These are phyloP conservation scores for Hydrozoanthus gracilis DNA, from an alignment of 92 coral and sea anemone genomes.

Conservation along the genomic window DNA sequence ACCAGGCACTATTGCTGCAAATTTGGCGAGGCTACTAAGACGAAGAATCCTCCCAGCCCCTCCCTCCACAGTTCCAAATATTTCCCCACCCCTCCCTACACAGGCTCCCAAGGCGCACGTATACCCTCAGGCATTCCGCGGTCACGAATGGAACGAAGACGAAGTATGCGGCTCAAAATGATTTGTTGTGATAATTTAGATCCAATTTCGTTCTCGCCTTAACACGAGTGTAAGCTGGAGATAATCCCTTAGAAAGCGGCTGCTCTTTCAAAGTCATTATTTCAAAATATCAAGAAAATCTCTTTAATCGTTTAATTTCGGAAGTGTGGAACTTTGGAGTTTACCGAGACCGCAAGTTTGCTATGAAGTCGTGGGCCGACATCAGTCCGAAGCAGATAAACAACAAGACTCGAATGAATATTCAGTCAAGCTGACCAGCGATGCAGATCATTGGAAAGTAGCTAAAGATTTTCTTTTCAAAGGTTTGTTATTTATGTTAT, in stretches of 20 bases:
- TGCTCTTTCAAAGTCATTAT: constrained; percentile 16
- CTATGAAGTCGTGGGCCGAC: background rate
- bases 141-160: constrained; percentile 52
- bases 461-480: background rate
- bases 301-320: background rate
- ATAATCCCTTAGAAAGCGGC: constrained; percentile 39
- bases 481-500: constrained; percentile 12
- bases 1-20: too few relatives aligned
- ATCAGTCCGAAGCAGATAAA: background rate
- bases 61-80: too few relatives aligned
- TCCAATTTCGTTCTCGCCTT: constrained; percentile 34
- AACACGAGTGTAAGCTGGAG: constrained; percentile 33
- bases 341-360: background rate
- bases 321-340: constrained; percentile 24
- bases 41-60: too few relatives aligned
- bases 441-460: constrained; percentile 22
- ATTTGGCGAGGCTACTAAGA: background rate
- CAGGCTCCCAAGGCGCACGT: background rate
- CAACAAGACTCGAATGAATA: background rate
- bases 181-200: constrained; percentile 42
- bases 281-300: constrained; percentile 6
- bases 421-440: background rate
- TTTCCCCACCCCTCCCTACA: background rate
- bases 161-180: constrained; percentile 24
- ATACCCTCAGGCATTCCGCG: constrained; percentile 22